Base-by-base conservation (phyloP, 2,113 vertebrate genomes). In the Phodopus roborovskii region DNA sequence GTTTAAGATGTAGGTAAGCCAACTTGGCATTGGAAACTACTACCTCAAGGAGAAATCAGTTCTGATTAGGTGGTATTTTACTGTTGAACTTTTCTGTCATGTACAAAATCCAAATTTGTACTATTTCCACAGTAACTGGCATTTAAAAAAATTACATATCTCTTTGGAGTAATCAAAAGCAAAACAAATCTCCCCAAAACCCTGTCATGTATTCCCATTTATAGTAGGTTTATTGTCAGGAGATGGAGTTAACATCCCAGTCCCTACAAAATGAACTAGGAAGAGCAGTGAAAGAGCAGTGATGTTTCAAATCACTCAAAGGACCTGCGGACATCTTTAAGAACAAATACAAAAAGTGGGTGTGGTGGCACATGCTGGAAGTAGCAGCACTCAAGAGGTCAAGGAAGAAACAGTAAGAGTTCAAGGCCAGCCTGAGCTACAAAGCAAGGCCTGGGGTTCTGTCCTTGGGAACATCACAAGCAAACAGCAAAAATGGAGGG, bases 161-260 rank as follows among this genome's bases (percentile, higher is more conserved):
- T 92, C 77, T 97, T 83, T 78, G 68, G 68, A 94, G 86, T 88
- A 58, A 96, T 26, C n/a, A 66, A 83, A 92, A 97, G 82, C 77
- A 91, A 86, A 93, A 79, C 2, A 82, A 53, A 13, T 56, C 16
- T 83, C 89, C 16, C 45, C 56, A 93, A 94, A 95, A 85, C 15
- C 20, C 56, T 36, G 28, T 33, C 89, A 84, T 36, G 6, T 71
- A 79, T 5, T 56, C 36, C 28, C 15, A 39, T 0, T 64, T 90
- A 84, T 33, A 83, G 81, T 77, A 94, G 94, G 92, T 79, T 96
- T 30, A 26, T 60, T 66, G 77, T 83, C 42, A 64, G 74, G 42
- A 64, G 82, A 58, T 16, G 73, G 3, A 58, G 36, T 64, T 96
- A 74, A 48, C 28, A 77, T 42, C 79, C 74, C 4, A 83, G 68